Percentiles rank a stretch among this genome's conserved stretches.
Evolutionary conservation across 2,113 vertebrate genomes (phyloP).

Genomic region (Okapia johnstoni): DNA sequence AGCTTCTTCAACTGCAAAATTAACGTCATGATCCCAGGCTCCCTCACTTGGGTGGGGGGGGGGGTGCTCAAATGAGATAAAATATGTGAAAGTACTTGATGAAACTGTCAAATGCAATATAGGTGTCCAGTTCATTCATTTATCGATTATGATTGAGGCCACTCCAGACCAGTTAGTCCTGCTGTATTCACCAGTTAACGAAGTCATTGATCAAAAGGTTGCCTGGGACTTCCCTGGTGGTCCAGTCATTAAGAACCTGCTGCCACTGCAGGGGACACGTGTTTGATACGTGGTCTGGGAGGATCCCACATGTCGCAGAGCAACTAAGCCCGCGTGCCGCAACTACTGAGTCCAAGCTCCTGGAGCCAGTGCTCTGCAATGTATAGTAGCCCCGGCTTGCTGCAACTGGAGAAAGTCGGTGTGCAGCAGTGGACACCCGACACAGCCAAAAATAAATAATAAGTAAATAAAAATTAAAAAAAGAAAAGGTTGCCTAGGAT

Average conservation of each 20-base stretch:
- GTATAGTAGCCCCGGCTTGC: neutral
- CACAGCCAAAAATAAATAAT: neutral
- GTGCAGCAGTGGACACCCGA: neutral
- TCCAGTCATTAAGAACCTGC: neutral
- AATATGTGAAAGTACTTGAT: neutral
- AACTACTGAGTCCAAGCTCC: neutral
- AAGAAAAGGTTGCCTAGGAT: neutral
- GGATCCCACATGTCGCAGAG: neutral
- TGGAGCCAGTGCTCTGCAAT: neutral
- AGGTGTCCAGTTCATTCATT: too few species aligned
- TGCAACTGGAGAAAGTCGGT: neutral
- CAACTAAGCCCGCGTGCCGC: neutral
- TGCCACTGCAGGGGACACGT: neutral
- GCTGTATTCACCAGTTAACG: neutral
- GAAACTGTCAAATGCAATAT: accelerated
- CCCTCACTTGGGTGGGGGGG: neutral
- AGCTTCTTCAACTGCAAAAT: neutral
- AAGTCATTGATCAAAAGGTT: neutral
- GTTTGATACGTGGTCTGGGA: neutral
- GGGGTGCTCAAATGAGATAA: neutral
- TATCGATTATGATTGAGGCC: neutral
- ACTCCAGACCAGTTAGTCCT: accelerated
- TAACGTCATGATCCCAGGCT: neutral
- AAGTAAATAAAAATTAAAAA: neutral
- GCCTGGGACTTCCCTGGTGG: neutral